Evolutionary conservation across 2,797 vertebrate species (phyloP), one percentile per base, ranked within the genome.

Genomic region (Graptemys geographica): DNA sequence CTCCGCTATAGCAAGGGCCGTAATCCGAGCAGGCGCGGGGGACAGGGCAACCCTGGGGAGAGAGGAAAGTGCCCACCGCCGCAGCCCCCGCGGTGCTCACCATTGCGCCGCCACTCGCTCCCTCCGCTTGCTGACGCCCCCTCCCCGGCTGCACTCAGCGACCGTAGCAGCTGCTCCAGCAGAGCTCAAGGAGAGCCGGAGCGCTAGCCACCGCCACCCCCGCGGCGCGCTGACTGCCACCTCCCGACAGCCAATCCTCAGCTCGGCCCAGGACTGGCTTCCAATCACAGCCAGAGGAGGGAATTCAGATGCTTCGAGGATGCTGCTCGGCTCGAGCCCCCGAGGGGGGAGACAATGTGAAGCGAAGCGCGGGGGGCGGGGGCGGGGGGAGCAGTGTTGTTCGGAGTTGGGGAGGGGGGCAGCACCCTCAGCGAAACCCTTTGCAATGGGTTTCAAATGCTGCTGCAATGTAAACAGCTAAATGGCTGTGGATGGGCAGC

Each of bases 211-310:
- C 52, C 49, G 69, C 86, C 83, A 2, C 92, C 86, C 9, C 65
- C 12, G 33, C 82, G 52, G 56, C n/a, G 9, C 80, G 59, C 44
- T 90, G 98, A 98, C 62, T 95, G 97, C 81, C 98, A 97, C 47
- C 28, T 13, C 2, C 3, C 28, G 6, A 2, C 74, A 92, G 87
- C 98, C 98, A 98, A 98, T 98, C n/a, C 88, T 1, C 28, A 93
- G 41, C 28, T 59, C 83, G 49, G 91, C 83, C 51, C 80, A 2
- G 57, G 87, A 33, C 27, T 4, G 59, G 44, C 47, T 81, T 52
- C 98, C 98, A 98, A 95, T 97, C 90, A 81, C 84, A 37, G 79
- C 15, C 79, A 82, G 97, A 87, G 97, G 97, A 88, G 97, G 96
- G 97, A 90, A 95, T 82, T 87, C 57, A n/a, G 94, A 55, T 27